Evolutionary conservation across 2,797 vertebrate genomes (phyloP).

Genomic region (Characodon lateralis): DNA sequence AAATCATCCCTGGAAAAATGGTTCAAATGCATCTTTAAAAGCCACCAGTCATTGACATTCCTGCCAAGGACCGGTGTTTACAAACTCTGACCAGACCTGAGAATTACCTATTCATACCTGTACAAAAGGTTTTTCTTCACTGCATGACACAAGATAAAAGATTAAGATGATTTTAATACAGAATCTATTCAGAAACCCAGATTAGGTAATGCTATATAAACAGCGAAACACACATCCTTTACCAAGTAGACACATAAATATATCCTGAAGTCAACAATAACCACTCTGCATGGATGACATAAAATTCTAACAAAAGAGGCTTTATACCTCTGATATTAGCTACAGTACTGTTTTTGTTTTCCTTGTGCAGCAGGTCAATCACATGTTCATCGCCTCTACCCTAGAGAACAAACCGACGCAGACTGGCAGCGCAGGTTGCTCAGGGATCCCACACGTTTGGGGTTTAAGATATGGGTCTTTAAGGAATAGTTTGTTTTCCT

Average conservation of each 20-base stretch:
- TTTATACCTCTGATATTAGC: neutral
- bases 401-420: neutral
- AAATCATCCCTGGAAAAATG: neutral
- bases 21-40: neutral
- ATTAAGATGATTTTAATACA: neutral
- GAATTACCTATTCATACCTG: neutral
- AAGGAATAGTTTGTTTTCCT: slow-evolving; percentile 38
- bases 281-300: neutral
- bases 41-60: neutral
- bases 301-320: neutral
- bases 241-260: neutral
- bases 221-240: neutral
- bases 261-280: neutral
- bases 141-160: neutral
- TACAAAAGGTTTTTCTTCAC: neutral
- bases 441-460: neutral
- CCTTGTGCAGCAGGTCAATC: neutral
- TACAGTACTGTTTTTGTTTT: neutral
- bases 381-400: neutral
- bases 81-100: neutral
- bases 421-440: neutral
- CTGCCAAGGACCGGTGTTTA: neutral
- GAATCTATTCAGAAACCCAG: neutral
- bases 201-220: neutral
- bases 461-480: slow-evolving; percentile 17